Conservation (phyloP, 2,113 vertebrate genomes). For the Albula goreensis region DNA sequence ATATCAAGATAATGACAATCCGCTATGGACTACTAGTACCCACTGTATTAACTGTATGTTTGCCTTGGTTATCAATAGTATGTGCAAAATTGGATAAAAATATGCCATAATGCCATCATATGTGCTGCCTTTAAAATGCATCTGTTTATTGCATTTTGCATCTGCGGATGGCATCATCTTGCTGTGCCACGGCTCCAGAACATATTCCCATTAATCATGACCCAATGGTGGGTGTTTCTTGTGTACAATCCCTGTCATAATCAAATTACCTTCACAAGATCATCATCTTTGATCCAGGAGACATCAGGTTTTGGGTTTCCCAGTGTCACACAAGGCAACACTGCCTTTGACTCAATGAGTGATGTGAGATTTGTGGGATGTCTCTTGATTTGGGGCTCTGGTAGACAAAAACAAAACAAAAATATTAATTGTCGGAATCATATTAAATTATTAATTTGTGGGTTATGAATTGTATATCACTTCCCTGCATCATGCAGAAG, state of each 20-base stretch:
- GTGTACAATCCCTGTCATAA: not conserved
- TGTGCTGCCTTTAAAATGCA: not conserved
- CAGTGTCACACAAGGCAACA: conserved; percentile 87
- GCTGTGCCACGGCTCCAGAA: not conserved
- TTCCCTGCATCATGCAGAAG: no score
- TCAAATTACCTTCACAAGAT: conserved; percentile 76
- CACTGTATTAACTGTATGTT: not conserved
- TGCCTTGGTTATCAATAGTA: not conserved
- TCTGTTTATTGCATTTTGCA: not conserved
- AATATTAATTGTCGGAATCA: no score
- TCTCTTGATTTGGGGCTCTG: conserved; percentile 94
- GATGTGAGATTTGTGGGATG: conserved; percentile 87
- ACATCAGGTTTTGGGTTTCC: conserved; percentile 94
- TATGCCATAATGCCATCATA: not conserved
- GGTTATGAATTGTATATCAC: no score
- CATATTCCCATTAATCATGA: not conserved
- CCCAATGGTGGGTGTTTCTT: not conserved
- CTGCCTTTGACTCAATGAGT: conserved; percentile 88
- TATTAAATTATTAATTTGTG: no score
- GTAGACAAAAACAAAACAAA: conserved; percentile 35
- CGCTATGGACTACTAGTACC: not conserved
- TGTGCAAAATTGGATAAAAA: not conserved
- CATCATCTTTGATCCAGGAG: conserved; percentile 92
- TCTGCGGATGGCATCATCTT: not conserved
- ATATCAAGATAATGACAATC: not conserved